A percentile compares a stretch with the other conserved stretches of the same genome.
Conservation (phyloP, 2,888 invertebrate species). For the Ichneumoninae sp. region DNA sequence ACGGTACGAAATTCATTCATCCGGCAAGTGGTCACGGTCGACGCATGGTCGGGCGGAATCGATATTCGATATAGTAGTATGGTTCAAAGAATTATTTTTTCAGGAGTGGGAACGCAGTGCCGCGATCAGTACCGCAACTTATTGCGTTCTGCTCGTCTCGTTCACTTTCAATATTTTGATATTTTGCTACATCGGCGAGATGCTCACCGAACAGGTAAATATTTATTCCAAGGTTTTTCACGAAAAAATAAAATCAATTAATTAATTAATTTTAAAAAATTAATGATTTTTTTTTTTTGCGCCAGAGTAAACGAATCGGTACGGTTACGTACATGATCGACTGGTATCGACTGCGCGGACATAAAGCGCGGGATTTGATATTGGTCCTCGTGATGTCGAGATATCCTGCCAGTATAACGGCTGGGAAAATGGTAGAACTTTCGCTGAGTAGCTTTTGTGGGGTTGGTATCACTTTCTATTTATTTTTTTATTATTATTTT, state of each 20-base stretch:
- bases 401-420: conserved; percentile 75
- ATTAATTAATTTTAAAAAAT: background rate
- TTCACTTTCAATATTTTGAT: conserved; percentile 80
- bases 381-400: conserved; percentile 73
- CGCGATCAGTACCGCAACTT: conserved; percentile 75
- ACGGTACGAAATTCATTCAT: conserved; percentile 71
- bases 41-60: conserved; percentile 22
- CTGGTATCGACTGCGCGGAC: conserved; percentile 75
- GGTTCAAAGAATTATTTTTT: conserved; percentile 44
- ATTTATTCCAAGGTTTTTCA: background rate
- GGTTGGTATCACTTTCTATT: conserved; percentile 69
- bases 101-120: conserved; percentile 78
- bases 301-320: conserved; percentile 73
- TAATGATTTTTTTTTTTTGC: background rate
- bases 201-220: conserved; percentile 76
- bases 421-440: conserved; percentile 76
- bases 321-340: conserved; percentile 75
- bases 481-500: background rate
- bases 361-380: conserved; percentile 72
- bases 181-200: conserved; percentile 79
- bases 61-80: background rate
- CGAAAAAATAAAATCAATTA: background rate
- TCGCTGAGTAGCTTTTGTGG: conserved; percentile 75
- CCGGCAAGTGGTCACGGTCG: conserved; percentile 17
- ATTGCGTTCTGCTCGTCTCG: conserved; percentile 74